A percentile compares a stretch with the other conserved stretches of the same genome.
phyloP scores from a whole-genome alignment of 2,113 vertebrate genomes.

The Vimba vimba region DNA sequence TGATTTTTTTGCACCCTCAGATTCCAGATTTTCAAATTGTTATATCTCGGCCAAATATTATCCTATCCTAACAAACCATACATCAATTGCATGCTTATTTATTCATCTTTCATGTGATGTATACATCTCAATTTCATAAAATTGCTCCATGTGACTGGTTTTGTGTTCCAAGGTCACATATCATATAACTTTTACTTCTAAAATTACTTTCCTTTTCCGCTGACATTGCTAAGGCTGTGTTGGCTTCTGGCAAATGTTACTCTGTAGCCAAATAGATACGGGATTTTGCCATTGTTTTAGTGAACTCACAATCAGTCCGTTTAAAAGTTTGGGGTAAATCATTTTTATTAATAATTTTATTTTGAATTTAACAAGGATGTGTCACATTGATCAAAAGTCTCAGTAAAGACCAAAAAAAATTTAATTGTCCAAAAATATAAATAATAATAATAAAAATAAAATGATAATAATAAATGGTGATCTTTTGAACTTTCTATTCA shows the following conservation, averaged over 20 bases:
- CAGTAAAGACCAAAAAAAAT: background rate
- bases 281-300: background rate
- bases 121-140: too few relatives aligned
- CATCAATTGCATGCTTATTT: too few relatives aligned
- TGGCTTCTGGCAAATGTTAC: background rate
- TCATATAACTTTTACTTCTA: background rate
- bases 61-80: too few relatives aligned
- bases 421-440: background rate
- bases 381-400: background rate
- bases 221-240: background rate
- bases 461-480: too few relatives aligned
- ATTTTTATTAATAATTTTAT: background rate
- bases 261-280: background rate
- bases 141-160: too few relatives aligned
- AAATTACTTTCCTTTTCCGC: background rate
- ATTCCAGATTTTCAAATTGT: too few relatives aligned
- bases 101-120: too few relatives aligned
- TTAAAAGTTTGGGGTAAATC: too few relatives aligned
- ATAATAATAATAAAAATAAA: background rate
- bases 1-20: too few relatives aligned
- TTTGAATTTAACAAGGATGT: background rate
- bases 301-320: background rate
- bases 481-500: background rate
- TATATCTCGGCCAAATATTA: too few relatives aligned
- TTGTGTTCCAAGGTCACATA: background rate